Percentiles rank a stretch among this genome's conserved stretches.
phyloP scores from a whole-genome alignment of 35 echinoderm and acorn worm genomes.

The Ophioderma brevispina region DNA sequence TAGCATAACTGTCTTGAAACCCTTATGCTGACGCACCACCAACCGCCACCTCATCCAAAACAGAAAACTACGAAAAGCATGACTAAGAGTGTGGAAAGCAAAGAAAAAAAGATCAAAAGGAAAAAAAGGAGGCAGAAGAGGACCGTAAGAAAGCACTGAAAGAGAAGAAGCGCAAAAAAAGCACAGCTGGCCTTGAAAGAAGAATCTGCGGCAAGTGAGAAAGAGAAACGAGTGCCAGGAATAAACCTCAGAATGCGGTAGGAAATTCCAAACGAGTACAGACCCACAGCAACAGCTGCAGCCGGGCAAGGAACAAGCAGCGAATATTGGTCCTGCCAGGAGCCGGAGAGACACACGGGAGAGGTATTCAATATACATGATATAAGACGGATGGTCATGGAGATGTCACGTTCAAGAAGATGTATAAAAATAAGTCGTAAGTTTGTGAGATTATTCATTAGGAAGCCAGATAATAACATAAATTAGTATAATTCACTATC shows the following conservation, averaged over 20 bases:
- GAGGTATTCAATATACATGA: constrained; percentile 48
- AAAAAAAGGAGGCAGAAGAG: constrained; percentile 42
- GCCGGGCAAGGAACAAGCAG: constrained; percentile 35
- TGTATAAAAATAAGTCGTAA: constrained; percentile 90
- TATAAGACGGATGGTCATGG: constrained; percentile 29
- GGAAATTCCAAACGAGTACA: too few relatives aligned
- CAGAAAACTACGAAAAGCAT: constrained; percentile 5
- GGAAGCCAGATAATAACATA: too few relatives aligned
- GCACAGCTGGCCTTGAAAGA: constrained; percentile 73
- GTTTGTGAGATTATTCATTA: too few relatives aligned
- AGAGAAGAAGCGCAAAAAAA: constrained; percentile 78
- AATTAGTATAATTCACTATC: too few relatives aligned
- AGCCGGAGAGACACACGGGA: constrained; percentile 8
- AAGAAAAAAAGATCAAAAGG: constrained; percentile 33
- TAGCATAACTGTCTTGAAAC: too few relatives aligned
- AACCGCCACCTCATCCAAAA: background rate
- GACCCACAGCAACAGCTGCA: constrained; percentile 63
- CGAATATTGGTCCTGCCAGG: background rate
- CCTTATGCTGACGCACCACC: background rate
- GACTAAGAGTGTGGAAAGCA: constrained; percentile 7
- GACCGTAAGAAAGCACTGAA: constrained; percentile 68
- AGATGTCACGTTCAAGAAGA: constrained; percentile 78
- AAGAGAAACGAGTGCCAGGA: constrained; percentile 56
- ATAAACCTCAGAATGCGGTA: constrained; percentile 43
- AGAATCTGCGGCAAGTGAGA: constrained; percentile 73